Base-by-base conservation (phyloP, 2,797 vertebrate species). In the Pantherophis alleghaniensis region DNA sequence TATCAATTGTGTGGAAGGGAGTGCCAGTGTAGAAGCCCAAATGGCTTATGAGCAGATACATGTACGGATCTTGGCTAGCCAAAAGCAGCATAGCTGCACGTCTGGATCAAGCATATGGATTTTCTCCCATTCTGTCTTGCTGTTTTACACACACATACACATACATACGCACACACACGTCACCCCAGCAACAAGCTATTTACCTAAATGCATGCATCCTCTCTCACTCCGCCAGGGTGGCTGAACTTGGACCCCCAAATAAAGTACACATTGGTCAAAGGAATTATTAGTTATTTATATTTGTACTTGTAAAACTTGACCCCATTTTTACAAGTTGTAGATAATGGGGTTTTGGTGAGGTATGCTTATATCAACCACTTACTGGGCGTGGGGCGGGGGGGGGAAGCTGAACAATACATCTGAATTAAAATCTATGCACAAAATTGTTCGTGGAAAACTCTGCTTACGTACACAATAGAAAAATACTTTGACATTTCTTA, bases 391-490 rank as follows among this genome's bases (percentile, higher is more conserved):
- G 5, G 0, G 9, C 60, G 12, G 53, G 79, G 51, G 51, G 59
- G 1, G 11, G 4, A 2, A 83, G 90, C 55, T 24, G 32, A 91
- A 94, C 56, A 61, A 94, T 95, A 96, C 96, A 95, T 96, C 94
- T 96, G 98, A 97, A 98, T 98, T 98, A 97, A 97, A 96, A 95
- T 97, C 93, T 97, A 96, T 61, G 5, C 94, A 96, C 96, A 97
- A 98, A 97, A 97, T 51, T 86, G 59, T 97, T 97, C 96, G 96
- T 98, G 97, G 97, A 98, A 97, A 98, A 97, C 97, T 97, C 97
- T 98, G 97, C 97, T 97, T 83, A 98, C 96, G 96, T 98, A 97
- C 97, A 98, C 96, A 51, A 97, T 98, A 98, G 97, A 98, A 98
- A 98, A 98, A 98, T 98, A 98, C 96, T 96, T 97, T 96, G 95